Evolutionary conservation across 2,113 vertebrate genomes (phyloP), one percentile per base, ranked within the genome.

Genomic region (Glaucidium brasilianum): DNA sequence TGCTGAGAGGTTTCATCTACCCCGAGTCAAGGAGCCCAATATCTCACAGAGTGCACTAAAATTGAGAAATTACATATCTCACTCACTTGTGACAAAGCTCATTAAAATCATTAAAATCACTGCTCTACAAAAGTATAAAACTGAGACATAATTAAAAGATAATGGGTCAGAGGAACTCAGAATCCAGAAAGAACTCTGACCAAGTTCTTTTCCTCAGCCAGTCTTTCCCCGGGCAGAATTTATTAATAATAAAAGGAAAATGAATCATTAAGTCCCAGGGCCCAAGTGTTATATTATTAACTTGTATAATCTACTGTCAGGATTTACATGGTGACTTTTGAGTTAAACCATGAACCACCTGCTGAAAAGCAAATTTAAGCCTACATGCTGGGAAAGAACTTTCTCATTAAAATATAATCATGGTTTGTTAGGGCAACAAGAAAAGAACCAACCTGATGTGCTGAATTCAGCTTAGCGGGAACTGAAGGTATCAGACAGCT

Each of bases 31-130:
- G 35, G 30, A 85, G 20, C 41, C 69, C 9, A 56, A 9, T 43
- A 72, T 90, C 88, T 96, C 62, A 56, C 19, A 88, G 81, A 69
- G 66, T 85, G 53, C 85, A 69, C 53, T 75, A 53, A 96, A 78
- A 77, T 67, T 64, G 64, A 92, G 80, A 96, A 95, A 84, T 90
- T 87, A 78, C 52, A 12, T 71, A 53, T 73, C 72, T 87, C 78
- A 26, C 49, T 66, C 29, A 87, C 73, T 94, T 90, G 50, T 90
- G 82, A 80, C 89, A 85, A 96, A 85, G 37, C 67, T 96, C 56
- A 94, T 96, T 97, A 92, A 92, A 88, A 94, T 92, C 45, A 92
- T 91, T 94, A 87, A 92, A 93, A 91, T 74, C 41, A 75, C 85
- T 62, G 68, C 45, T 79, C 45, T 83, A 62, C 41, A 37, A 66